Evolutionary conservation across 2,888 invertebrate species (phyloP), one percentile per base, ranked within the genome.

Genomic region (Dynastes grantii): DNA sequence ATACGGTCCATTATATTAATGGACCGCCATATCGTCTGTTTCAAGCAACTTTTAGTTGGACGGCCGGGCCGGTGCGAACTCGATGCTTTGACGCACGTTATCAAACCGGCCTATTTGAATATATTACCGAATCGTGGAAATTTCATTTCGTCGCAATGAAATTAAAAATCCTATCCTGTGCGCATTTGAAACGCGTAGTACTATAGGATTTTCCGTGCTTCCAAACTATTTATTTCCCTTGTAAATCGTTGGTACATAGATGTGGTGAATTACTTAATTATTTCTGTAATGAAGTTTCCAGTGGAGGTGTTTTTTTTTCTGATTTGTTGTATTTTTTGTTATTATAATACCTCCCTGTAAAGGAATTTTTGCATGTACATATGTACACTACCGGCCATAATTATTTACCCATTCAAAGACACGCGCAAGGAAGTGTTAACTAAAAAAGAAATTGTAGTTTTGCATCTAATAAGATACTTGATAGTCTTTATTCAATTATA

Each of bases 61-160:
- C 32, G 37, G n/a, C 58, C 37, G 27, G 22, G 9, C 9, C 45
- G 27, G 16, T 3, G 8, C 45, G 67, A 45, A 22, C 22, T n/a
- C 6, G 27, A 27, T 73, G 55, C 58, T 73, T 73, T 73, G 55
- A 51, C 70, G 58, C 73, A 73, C 73, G 73, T 73, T 73, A 68
- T 49, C 49, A 49, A 77, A 63, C 58, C 71, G 40, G 9, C 71
- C 45, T 63, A 63, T 79, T 79, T 79, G 79, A 76, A 77, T 76
- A 73, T 71, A 73, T 79, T 79, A 73, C 76, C n/a, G 40, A 79
- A 79, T 77, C 64, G 51, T n/a, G 61, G 58, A 79, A 79, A 65
- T 64, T 76, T 79, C 64, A 51, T 73, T 79, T 40, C 55, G 22
- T 32, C 71, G 71, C 77, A 70, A 77, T 70, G 61, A 63, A 71